A percentile compares a stretch with the other conserved stretches of the same genome.
phyloP scores from a whole-genome alignment of 1,140 invertebrate species.

The Nomia melanderi region DNA sequence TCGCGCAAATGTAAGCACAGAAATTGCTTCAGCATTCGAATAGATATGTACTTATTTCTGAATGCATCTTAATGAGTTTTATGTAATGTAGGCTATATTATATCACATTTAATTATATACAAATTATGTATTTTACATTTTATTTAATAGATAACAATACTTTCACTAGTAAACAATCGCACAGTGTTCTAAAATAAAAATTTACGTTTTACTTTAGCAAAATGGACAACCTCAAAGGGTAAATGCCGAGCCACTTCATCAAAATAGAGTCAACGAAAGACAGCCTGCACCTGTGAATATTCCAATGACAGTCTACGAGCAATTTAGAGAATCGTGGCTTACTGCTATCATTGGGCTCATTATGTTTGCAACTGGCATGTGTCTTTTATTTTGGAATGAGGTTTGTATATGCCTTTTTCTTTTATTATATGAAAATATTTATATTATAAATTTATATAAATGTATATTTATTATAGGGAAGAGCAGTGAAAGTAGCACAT shows the following conservation, averaged over 20 bases:
- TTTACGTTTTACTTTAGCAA: slow-evolving; percentile 58
- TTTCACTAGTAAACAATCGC: not conserved
- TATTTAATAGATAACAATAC: not conserved
- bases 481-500: slow-evolving; percentile 86
- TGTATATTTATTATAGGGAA: slow-evolving; percentile 80
- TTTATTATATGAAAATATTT: slow-evolving; percentile 23
- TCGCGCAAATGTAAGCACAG: slow-evolving; percentile 62
- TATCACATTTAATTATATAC: not conserved
- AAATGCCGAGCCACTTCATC: slow-evolving; percentile 56
- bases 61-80: not conserved
- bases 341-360: slow-evolving; percentile 83
- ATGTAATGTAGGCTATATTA: not conserved
- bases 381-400: slow-evolving; percentile 89
- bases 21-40: not conserved
- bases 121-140: not conserved
- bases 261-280: slow-evolving; percentile 59
- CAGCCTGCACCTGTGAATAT: slow-evolving; percentile 42
- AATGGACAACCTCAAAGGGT: slow-evolving; percentile 68
- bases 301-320: slow-evolving; percentile 79
- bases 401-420: slow-evolving; percentile 73
- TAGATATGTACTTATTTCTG: slow-evolving; percentile 14
- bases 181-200: not conserved
- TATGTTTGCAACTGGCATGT: slow-evolving; percentile 82
- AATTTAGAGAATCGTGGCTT: slow-evolving; percentile 84
- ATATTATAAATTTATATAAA: slow-evolving; percentile 19